A percentile compares a stretch with the other conserved stretches of the same genome.
Conservation (phyloP, 2,797 vertebrate species). For the Thunnus albacares region DNA sequence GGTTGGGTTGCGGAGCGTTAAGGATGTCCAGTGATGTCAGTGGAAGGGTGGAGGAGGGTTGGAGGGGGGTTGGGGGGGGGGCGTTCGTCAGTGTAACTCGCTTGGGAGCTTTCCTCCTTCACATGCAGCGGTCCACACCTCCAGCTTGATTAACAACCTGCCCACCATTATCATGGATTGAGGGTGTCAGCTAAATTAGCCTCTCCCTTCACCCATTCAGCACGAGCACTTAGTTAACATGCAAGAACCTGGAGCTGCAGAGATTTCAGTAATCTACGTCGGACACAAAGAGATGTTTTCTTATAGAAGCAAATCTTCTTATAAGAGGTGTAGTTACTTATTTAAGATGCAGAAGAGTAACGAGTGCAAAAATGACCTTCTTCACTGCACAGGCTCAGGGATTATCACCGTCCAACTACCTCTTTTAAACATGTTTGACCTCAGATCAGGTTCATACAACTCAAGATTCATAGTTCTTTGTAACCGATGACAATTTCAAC, state of each 20-base stretch:
- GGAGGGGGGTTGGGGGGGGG: too few relatives aligned
- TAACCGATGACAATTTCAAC: neutral
- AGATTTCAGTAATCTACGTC: constrained; percentile 1
- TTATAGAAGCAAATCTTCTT: neutral
- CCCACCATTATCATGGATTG: constrained; percentile 75
- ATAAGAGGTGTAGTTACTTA: too few relatives aligned
- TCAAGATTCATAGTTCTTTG: neutral
- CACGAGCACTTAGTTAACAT: constrained; percentile 74
- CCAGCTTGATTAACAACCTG: constrained; percentile 85
- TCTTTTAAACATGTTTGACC: neutral
- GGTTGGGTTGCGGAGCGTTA: constrained; percentile 67
- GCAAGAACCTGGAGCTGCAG: constrained; percentile 59
- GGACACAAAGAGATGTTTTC: constrained; percentile 1
- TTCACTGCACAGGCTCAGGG: too few relatives aligned
- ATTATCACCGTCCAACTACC: neutral
- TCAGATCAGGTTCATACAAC: neutral
- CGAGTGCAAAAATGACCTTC: neutral
- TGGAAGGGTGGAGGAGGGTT: too few relatives aligned
- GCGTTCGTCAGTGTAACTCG: constrained; percentile 60
- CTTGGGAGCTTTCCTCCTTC: constrained; percentile 69
- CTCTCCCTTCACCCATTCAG: constrained; percentile 78
- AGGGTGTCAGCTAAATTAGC: constrained; percentile 84
- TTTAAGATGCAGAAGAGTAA: too few relatives aligned
- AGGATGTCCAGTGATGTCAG: constrained; percentile 67
- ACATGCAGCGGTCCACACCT: constrained; percentile 66